Evolutionary conservation across 2,113 vertebrate genomes (phyloP).

Genomic region (Meriones unguiculatus): DNA sequence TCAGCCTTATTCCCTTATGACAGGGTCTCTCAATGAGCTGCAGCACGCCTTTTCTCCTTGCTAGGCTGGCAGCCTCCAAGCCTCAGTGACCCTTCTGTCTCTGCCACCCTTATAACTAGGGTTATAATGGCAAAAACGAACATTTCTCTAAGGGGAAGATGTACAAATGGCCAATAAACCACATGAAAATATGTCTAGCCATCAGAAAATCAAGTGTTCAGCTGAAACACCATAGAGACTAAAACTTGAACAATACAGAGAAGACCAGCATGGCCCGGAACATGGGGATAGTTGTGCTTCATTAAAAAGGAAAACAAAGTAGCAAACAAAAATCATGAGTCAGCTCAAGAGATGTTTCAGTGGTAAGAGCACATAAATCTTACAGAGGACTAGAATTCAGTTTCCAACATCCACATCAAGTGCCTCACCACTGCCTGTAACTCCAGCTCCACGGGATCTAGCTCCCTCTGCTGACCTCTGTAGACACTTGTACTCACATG

Average conservation of each 20-base stretch:
- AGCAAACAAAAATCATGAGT: not conserved
- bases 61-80: not conserved
- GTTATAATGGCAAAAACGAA: not conserved
- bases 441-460: not conserved
- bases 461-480: not conserved
- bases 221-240: not conserved
- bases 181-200: not conserved
- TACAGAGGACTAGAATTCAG: not conserved
- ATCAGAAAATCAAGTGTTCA: not conserved
- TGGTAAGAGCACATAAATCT: not conserved
- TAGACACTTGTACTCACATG: not conserved
- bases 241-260: not conserved
- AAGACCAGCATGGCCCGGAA: not conserved
- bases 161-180: not conserved
- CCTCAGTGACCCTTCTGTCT: not conserved
- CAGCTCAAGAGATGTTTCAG: not conserved
- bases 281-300: not conserved
- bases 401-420: not conserved
- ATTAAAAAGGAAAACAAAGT: not conserved
- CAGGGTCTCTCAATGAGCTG: not conserved
- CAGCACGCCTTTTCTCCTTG: not conserved
- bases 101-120: not conserved
- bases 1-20: not conserved
- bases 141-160: slow-evolving; percentile 30
- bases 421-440: too few relatives aligned